These are phyloP conservation scores for Acleris laterana DNA, from an alignment of 2,888 invertebrate genomes.

Conservation along the genomic window DNA sequence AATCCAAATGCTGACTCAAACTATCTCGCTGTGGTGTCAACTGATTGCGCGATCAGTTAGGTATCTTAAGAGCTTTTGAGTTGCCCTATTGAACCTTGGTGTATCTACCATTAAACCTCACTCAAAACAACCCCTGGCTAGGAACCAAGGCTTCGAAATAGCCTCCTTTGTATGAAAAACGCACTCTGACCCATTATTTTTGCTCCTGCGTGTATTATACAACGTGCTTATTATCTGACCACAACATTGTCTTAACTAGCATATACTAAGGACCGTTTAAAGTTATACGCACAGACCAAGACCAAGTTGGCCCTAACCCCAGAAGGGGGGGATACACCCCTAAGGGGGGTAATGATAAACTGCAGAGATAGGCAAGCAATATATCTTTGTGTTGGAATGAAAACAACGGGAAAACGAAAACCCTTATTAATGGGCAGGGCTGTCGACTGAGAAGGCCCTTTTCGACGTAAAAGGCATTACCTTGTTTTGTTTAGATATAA, in stretches of 20 bases:
- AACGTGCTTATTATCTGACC: too few species aligned
- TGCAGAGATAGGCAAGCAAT: conserved; percentile 39
- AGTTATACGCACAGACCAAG: conserved; percentile 16
- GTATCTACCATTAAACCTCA: too few species aligned
- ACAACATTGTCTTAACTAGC: neutral
- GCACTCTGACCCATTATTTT: too few species aligned
- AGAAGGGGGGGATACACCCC: conserved; percentile 1
- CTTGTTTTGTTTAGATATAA: neutral
- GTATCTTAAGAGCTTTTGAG: too few species aligned
- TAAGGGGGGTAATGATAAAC: conserved; percentile 40
- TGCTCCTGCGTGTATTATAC: too few species aligned
- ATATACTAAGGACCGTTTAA: conserved; percentile 4
- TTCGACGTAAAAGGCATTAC: neutral
- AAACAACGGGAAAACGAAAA: conserved; percentile 37
- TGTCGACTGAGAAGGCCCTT: conserved; percentile 5
- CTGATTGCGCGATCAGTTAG: too few species aligned
- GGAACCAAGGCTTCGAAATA: too few species aligned
- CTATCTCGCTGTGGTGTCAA: too few species aligned
- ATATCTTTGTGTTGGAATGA: conserved; percentile 40
- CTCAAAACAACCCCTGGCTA: too few species aligned
- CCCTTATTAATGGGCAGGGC: conserved; percentile 37
- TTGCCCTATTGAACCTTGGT: too few species aligned
- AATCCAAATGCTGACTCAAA: too few species aligned
- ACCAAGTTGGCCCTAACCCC: conserved; percentile 22
- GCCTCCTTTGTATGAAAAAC: too few species aligned